phyloP scores from a whole-genome alignment of 92 coral and sea anemone species.

The Diadumene lineata region DNA sequence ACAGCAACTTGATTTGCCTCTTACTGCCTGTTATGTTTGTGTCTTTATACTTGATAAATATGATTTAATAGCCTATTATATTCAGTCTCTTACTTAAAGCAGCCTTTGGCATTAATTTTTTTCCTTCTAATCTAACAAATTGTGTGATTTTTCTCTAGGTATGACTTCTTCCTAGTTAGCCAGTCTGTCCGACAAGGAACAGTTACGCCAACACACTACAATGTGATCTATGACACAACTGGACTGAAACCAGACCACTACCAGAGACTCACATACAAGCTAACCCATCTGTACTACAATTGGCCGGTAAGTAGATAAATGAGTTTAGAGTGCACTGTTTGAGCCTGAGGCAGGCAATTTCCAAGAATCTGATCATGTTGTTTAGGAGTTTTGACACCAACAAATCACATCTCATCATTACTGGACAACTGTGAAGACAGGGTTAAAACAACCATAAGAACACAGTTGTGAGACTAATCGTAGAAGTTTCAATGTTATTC shows the following conservation, averaged over 20 bases:
- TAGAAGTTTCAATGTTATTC: too few relatives aligned
- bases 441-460: too few relatives aligned
- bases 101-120: background rate
- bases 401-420: too few relatives aligned
- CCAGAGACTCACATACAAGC: slow-evolving; percentile 91
- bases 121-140: background rate
- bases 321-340: too few relatives aligned
- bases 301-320: slow-evolving; percentile 99
- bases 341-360: too few relatives aligned
- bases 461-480: too few relatives aligned
- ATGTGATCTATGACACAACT: slow-evolving; percentile 83
- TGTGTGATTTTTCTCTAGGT: slow-evolving; percentile 43
- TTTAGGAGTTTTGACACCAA: background rate
- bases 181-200: slow-evolving; percentile 98
- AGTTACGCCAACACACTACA: slow-evolving; percentile 94
- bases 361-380: background rate
- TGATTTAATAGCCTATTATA: too few relatives aligned
- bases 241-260: slow-evolving; percentile 87
- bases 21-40: too few relatives aligned
- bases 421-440: too few relatives aligned
- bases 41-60: too few relatives aligned
- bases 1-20: too few relatives aligned
- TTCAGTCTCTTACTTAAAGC: too few relatives aligned
- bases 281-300: slow-evolving; percentile 94
- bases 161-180: slow-evolving; percentile 90